Conservation (phyloP, 2,797 vertebrate genomes). For the Dipus sagitta region DNA sequence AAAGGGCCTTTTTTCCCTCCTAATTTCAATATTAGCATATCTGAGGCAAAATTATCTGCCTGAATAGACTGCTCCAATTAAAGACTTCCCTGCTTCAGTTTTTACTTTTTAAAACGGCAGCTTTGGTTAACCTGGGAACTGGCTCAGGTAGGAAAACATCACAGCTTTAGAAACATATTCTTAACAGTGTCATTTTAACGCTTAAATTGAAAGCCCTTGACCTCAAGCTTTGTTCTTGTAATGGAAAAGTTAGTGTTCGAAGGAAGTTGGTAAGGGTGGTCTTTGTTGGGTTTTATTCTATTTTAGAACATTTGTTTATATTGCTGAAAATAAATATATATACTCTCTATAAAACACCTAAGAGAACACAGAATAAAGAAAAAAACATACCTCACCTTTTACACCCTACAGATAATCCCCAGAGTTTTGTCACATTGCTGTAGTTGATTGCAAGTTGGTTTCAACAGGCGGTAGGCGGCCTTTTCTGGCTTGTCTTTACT, state of each 20-base stretch:
- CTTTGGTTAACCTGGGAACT: too few relatives aligned
- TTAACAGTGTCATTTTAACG: constrained; percentile 12
- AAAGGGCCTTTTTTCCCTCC: too few relatives aligned
- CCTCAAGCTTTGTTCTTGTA: background rate
- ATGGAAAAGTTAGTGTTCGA: constrained; percentile 2
- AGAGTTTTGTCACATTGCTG: background rate
- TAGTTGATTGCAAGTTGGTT: background rate
- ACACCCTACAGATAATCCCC: background rate
- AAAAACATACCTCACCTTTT: background rate
- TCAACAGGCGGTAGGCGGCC: background rate
- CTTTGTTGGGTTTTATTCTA: constrained; percentile 30
- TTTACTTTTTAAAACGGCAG: too few relatives aligned
- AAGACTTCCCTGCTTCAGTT: too few relatives aligned
- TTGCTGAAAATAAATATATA: background rate
- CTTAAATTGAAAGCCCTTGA: background rate
- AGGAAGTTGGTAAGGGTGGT: background rate
- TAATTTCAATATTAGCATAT: too few relatives aligned
- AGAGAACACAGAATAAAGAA: background rate
- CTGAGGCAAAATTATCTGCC: too few relatives aligned
- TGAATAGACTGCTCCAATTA: too few relatives aligned
- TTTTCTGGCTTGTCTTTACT: background rate
- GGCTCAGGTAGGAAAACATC: too few relatives aligned
- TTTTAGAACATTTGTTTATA: constrained; percentile 45
- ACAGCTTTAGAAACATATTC: background rate
- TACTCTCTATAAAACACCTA: background rate